phyloP scores from a whole-genome alignment of 2,797 vertebrate species.

The Sebastes diaconus region DNA sequence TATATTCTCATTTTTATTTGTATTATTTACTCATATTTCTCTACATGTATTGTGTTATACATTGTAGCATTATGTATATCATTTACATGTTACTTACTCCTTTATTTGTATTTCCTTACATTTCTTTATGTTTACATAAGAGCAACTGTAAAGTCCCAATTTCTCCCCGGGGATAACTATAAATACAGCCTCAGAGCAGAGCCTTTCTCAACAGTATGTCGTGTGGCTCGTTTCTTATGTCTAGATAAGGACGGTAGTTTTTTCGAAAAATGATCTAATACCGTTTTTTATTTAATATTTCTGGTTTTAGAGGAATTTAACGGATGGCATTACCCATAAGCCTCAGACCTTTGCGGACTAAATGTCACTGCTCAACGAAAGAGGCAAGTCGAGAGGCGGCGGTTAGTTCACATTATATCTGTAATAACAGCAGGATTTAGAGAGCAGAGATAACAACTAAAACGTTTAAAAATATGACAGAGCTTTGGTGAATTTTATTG shows the following conservation, averaged over 20 bases:
- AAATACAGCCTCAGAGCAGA: background rate
- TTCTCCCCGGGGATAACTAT: too few species aligned
- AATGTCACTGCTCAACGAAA: background rate
- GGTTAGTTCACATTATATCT: background rate
- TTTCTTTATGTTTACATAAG: too few species aligned
- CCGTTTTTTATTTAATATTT: background rate
- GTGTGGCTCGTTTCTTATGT: background rate
- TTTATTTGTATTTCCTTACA: too few species aligned
- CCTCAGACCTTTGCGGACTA: background rate
- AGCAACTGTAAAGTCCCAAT: too few species aligned
- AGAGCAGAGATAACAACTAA: too few species aligned
- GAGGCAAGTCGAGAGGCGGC: background rate
- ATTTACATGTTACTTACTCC: too few species aligned
- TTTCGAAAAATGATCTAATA: background rate
- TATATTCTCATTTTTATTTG: too few species aligned
- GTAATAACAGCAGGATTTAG: background rate
- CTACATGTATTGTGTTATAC: accelerated
- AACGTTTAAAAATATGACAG: background rate
- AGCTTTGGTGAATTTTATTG: background rate
- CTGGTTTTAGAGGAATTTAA: background rate
- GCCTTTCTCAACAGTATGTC: too few species aligned
- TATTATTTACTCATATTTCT: too few species aligned
- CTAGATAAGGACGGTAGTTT: background rate
- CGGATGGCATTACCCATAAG: background rate
- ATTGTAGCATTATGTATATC: too few species aligned